Evolutionary conservation across 2,888 invertebrate genomes (phyloP), one percentile per base, ranked within the genome.

Genomic region (Azorinus chamasolen): DNA sequence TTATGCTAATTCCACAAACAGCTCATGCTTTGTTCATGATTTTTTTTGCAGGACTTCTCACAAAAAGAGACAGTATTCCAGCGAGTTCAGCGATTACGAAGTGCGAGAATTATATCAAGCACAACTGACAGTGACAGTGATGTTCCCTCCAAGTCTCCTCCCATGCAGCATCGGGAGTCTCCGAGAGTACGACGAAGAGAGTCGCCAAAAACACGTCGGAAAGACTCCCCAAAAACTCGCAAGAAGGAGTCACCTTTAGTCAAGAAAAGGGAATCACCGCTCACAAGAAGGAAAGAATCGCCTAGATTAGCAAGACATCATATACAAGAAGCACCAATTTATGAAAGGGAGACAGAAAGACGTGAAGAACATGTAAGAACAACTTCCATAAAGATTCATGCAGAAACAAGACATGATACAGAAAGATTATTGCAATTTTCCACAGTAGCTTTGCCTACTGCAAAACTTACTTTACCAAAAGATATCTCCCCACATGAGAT

Each of bases 401-500:
- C 71, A 37, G 66, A 46, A 12, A 57, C 43, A n/a, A 39, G 37
- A 50, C 57, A 55, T n/a, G 37, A 50, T 48, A 43, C 22, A 16
- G 53, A 53, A 22, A 32, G 32, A 32, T 32, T 10, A 6, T 22
- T 69, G 16, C 32, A 54, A 12, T 72, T 75, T 58, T 77, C 71
- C n/a, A 83, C 82, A 24, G 61, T 79, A 39, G 74, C 76, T 43
- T 72, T 84, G 54, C 80, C 82, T 24, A 79, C 84, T 53, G 84
- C 81, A 24, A 68, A 55, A 62, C 77, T 83, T 58, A 71, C 77
- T n/a, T 62, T 83, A 41, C 85, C 83, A 57, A 85, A 83, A 63
- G 84, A 87, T 57, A 75, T 85, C 24, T 85, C 85, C 48, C 73
- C 83, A 27, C 79, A 79, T 48, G 84, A 85, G 77, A 65, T 83